Evolutionary conservation across 2,888 invertebrate genomes (phyloP).

Genomic region (Aphodius granarius): DNA sequence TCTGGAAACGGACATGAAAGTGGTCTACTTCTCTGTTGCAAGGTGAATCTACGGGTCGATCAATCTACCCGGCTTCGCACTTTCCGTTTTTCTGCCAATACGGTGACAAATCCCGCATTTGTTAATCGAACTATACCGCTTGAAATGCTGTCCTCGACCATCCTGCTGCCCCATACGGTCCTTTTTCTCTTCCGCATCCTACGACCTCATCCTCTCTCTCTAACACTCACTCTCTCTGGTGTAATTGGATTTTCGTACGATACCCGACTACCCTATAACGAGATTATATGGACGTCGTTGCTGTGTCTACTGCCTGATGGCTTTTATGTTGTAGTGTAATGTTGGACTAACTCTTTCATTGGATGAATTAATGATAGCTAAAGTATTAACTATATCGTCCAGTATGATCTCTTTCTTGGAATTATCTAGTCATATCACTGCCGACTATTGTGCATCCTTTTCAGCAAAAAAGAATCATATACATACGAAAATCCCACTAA

Average conservation of each 20-base stretch:
- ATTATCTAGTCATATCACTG: too few relatives aligned
- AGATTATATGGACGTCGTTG: too few relatives aligned
- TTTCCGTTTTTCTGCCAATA: neutral
- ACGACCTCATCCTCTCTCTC: neutral
- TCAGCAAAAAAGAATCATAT: too few relatives aligned
- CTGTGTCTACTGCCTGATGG: too few relatives aligned
- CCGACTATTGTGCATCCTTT: too few relatives aligned
- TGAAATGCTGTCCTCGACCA: neutral
- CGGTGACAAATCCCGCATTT: slow-evolving; percentile 9
- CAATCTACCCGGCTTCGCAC: slow-evolving; percentile 4
- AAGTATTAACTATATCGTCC: too few relatives aligned
- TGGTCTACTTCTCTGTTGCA: neutral
- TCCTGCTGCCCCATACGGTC: neutral
- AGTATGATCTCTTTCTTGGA: too few relatives aligned
- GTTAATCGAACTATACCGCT: slow-evolving; percentile 7
- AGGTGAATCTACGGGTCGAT: slow-evolving; percentile 1
- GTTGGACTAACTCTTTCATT: too few relatives aligned
- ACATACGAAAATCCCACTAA: too few relatives aligned
- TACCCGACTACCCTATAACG: too few relatives aligned
- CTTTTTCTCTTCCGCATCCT: neutral
- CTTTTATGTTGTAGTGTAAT: too few relatives aligned
- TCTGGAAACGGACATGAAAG: neutral
- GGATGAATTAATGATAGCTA: too few relatives aligned
- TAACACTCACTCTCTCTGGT: neutral
- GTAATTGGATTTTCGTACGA: slow-evolving; percentile 11